Percentiles rank a stretch among this genome's conserved stretches.
Evolutionary conservation across 2,797 vertebrate species (phyloP).

Genomic region (Enteromius paludinosus): DNA sequence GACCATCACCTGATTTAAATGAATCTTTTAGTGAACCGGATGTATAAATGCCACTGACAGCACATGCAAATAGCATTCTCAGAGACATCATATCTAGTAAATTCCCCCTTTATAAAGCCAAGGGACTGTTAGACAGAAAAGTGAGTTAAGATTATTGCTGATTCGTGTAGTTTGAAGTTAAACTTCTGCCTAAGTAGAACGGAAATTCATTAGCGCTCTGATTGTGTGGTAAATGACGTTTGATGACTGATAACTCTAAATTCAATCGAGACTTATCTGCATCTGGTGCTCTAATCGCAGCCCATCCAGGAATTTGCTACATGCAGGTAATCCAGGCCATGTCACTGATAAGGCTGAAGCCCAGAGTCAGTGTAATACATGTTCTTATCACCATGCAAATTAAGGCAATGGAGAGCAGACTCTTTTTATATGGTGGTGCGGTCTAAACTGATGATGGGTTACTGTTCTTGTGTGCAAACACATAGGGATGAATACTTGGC

Average conservation of each 20-base stretch:
- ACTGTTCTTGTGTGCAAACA: slow-evolving; percentile 25
- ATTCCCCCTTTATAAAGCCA: not conserved
- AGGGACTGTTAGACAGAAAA: not conserved
- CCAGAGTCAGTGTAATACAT: slow-evolving; percentile 30
- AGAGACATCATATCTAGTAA: not conserved
- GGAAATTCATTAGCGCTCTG: slow-evolving; percentile 41
- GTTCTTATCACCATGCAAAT: slow-evolving; percentile 46
- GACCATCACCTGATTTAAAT: not conserved
- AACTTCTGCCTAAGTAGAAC: slow-evolving; percentile 13
- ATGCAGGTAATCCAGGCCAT: slow-evolving; percentile 49
- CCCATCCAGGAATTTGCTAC: slow-evolving; percentile 43
- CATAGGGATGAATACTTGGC: not conserved
- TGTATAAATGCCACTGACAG: not conserved
- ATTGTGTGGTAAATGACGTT: slow-evolving; percentile 49
- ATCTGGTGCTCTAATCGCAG: slow-evolving; percentile 43
- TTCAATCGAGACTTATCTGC: slow-evolving; percentile 42
- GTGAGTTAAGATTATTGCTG: not conserved
- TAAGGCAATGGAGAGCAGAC: not conserved
- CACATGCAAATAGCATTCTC: not conserved
- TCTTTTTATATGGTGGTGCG: not conserved
- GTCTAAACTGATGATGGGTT: not conserved
- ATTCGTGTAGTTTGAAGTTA: slow-evolving; percentile 21
- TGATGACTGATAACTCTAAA: slow-evolving; percentile 49
- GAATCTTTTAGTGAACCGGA: not conserved
- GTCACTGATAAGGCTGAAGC: slow-evolving; percentile 43